Conservation (phyloP, 2,888 invertebrate species). For the Uropetala carovei region DNA sequence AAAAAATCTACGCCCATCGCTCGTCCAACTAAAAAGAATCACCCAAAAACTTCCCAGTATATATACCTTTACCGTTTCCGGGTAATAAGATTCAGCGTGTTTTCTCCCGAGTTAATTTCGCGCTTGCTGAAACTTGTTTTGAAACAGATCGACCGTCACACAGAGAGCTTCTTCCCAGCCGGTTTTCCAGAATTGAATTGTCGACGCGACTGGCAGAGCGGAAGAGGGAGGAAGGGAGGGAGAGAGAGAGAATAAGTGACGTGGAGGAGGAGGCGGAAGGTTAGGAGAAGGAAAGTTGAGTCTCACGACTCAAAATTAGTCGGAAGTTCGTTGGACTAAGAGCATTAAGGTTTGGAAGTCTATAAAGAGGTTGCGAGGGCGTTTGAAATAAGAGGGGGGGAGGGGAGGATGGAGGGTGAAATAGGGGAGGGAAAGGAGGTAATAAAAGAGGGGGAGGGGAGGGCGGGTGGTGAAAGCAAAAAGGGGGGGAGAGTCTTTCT, state of each 20-base stretch:
- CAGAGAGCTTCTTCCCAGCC: background rate
- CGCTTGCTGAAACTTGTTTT: no score
- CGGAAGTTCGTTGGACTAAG: constrained; percentile 49
- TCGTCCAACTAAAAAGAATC: no score
- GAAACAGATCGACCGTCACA: no score
- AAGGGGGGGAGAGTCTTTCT: background rate
- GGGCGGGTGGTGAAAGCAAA: background rate
- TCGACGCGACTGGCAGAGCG: background rate
- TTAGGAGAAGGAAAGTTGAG: background rate
- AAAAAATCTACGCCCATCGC: no score
- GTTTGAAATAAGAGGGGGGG: background rate
- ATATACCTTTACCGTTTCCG: no score
- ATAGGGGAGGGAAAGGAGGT: background rate
- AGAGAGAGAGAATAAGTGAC: background rate
- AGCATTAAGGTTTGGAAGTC: constrained; percentile 46
- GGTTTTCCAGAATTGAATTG: background rate
- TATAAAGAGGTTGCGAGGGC: constrained; percentile 8
- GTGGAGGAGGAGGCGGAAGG: background rate
- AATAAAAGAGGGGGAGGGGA: background rate
- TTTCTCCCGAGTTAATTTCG: no score
- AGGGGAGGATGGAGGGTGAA: background rate
- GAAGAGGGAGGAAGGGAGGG: background rate
- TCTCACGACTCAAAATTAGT: constrained; percentile 31
- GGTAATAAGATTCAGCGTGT: no score
- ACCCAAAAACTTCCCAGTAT: no score